These are phyloP conservation scores for Diorhabda carinulata DNA, from an alignment of 1,140 invertebrate genomes.

Conservation along the genomic window DNA sequence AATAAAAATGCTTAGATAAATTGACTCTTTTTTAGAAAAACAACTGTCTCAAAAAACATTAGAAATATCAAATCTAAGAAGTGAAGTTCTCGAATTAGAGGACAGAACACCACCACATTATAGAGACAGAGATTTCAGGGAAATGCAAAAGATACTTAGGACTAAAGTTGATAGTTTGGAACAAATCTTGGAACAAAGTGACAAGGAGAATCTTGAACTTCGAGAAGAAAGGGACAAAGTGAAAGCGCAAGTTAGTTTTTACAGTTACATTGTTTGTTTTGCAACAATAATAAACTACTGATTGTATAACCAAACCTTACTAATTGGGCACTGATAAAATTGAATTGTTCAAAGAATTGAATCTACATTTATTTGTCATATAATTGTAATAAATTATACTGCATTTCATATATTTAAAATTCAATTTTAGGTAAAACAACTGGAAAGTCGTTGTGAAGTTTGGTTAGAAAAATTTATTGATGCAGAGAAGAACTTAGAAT, in stretches of 20 bases:
- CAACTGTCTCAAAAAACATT: slow-evolving; percentile 32
- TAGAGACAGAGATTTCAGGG: slow-evolving; percentile 25
- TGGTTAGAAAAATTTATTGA: slow-evolving; percentile 35
- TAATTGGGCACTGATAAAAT: too few species aligned
- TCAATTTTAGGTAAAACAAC: slow-evolving; percentile 24
- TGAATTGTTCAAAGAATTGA: too few species aligned
- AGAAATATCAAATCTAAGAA: slow-evolving; percentile 32
- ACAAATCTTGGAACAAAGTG: slow-evolving; percentile 36
- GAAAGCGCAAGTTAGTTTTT: slow-evolving; percentile 26
- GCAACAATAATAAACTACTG: too few species aligned
- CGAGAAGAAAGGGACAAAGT: slow-evolving; percentile 31
- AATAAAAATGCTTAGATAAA: not conserved
- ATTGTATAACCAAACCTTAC: too few species aligned
- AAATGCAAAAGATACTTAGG: slow-evolving; percentile 29
- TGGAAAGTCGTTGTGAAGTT: slow-evolving; percentile 26
- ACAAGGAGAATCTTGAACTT: slow-evolving; percentile 36
- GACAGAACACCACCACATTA: slow-evolving; percentile 31
- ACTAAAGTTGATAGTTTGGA: slow-evolving; percentile 38
- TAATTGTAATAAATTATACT: too few species aligned
- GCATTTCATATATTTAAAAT: too few species aligned
- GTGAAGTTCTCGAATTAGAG: slow-evolving; percentile 33
- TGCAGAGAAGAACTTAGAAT: slow-evolving; percentile 29
- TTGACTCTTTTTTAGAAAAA: slow-evolving; percentile 26
- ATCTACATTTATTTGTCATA: too few species aligned
- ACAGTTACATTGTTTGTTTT: too few species aligned